Base-by-base conservation (phyloP, 2,113 vertebrate species). In the Pungitius pungitius region DNA sequence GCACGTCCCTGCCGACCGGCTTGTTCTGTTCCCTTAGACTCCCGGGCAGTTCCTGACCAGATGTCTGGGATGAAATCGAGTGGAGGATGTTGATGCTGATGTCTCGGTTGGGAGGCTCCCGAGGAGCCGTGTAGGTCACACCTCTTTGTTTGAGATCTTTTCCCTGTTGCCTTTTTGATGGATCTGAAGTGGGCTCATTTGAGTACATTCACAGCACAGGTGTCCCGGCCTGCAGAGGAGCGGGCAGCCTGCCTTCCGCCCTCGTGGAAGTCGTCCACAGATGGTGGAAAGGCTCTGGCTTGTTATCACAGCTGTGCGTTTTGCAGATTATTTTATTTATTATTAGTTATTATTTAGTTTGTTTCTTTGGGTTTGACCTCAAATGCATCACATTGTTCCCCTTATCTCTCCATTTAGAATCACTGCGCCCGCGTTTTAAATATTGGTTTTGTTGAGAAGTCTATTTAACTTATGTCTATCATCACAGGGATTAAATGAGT, bases 401-500 rank as follows among this genome's bases (percentile, higher is more conserved):
- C 10, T 8, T 42, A 15, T 49, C 18, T 3, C 11, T 15, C 7
- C 13, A 54, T 49, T 39, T 81, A 59, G 40, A 37, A 27, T 74
- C 18, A 60, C 3, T 55, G 13, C 22, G 15, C 68, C 18, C 14
- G 13, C 56, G 72, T 75, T 76, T 55, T 62, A 67, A 59, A 84
- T 35, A 77, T 69, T 55, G 30, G 6, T 75, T 66, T 80, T 64
- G 64, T 37, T 70, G 59, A 30, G 30, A 42, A 27, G 39, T 17
- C 43, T 47, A 11, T 62, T 73, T 67, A 40, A 66, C 45, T 58
- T 55, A 2, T 55, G 60, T 74, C 24, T 78, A 20, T 57, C 56
- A 78, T 85, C 54, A 52, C 8, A 1, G 66, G 65, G 67, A 73
- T 45, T 49, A 33, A 78, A 76, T 64, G 35, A 82, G 81, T 47